Evolutionary conservation across 2,888 invertebrate genomes (phyloP), one percentile per base, ranked within the genome.

Genomic region (Diarsia dahlii): DNA sequence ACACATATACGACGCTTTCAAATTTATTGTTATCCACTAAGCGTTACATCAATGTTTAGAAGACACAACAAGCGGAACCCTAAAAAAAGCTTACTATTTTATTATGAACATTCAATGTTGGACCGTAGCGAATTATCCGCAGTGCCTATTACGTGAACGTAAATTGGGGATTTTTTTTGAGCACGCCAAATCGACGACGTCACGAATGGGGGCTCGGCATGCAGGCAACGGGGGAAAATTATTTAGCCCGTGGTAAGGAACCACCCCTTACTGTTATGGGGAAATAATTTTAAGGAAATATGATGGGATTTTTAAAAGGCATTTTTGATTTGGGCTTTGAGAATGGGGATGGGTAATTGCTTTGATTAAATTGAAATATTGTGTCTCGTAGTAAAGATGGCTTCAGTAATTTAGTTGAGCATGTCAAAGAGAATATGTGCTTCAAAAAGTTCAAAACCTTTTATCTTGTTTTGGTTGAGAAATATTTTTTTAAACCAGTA

Each of bases 131-230:
- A 93, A 94, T 93, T 93, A 92, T 93, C 92, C 93, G 93, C 93
- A 92, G 89, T 91, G 92, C 89, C 91, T 91, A 91, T 94, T 94
- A 94, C 91, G 91, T 85, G 91, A 92, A 92, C 93, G 90, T 94
- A 94, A 94, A 94, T 93, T 91, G 90, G 88, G 84, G 87, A 84
- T 92, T 94, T 91, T 93, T 94, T 93, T 92, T 91, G 91, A 89
- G 89, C 93, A 92, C 92, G 93, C 91, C 90, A 94, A 93, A 93
- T 93, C 91, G 93, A 87, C 90, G 67, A 90, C 91, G 92, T 91
- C 95, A 95, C 95, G 95, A 90, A 94, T 90, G 82, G 90, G 90
- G 89, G 85, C 58, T 81, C 10, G 82, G 81, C 85, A 81, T 75
- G 72, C 81, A 74, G n/a, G 45, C 63, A 63, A 4, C 28, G 68